phyloP scores from a whole-genome alignment of 1,140 invertebrate genomes.

The Caerostris darwini region DNA sequence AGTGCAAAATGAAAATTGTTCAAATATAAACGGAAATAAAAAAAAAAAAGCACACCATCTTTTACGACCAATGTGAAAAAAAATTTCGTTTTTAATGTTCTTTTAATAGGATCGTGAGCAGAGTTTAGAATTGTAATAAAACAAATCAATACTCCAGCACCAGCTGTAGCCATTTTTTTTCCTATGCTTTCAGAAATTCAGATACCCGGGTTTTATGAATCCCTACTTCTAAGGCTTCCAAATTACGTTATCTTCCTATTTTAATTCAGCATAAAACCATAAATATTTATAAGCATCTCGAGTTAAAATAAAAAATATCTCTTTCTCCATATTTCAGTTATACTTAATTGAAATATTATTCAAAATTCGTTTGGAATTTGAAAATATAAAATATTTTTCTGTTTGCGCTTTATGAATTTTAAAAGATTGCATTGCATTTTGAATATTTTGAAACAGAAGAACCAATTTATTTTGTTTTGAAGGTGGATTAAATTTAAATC shows the following conservation, averaged over 20 bases:
- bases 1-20: neutral
- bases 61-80: neutral
- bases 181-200: neutral
- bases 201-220: neutral
- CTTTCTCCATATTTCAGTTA: neutral
- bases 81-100: neutral
- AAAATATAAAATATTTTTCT: neutral
- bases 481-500: conserved; percentile 1
- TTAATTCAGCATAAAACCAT: neutral
- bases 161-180: neutral
- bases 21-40: too few relatives aligned
- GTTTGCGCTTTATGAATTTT: conserved; percentile 8
- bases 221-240: neutral
- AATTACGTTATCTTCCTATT: conserved; percentile 15
- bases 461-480: neutral
- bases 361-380: neutral
- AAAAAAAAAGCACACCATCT: neutral
- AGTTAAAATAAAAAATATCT: neutral
- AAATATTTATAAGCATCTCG: neutral
- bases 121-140: conserved; percentile 28
- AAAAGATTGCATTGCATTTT: neutral
- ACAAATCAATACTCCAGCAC: conserved; percentile 14
- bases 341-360: conserved; percentile 58
- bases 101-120: conserved; percentile 47
- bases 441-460: neutral